Evolutionary conservation across 2,797 vertebrate genomes (phyloP).

Genomic region (Rhinella marina): DNA sequence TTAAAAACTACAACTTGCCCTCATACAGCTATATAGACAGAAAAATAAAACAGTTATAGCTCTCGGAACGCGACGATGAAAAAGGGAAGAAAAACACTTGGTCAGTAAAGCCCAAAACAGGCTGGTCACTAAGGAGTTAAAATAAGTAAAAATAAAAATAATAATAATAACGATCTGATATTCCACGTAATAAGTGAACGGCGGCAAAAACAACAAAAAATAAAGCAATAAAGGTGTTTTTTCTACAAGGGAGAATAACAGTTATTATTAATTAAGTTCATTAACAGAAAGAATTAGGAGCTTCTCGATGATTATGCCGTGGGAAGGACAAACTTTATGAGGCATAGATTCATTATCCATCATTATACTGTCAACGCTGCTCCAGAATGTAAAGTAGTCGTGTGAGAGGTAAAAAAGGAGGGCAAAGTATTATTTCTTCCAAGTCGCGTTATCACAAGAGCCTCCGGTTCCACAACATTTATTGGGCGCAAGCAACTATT

Average conservation of each 20-base stretch:
- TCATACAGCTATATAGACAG: too few species aligned
- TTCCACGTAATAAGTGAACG: background rate
- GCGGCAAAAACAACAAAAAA: background rate
- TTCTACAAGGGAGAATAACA: background rate
- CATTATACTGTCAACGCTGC: slow-evolving; percentile 22
- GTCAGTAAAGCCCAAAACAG: too few species aligned
- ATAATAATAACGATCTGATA: background rate
- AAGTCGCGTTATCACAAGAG: background rate
- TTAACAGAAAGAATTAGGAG: slow-evolving; percentile 39
- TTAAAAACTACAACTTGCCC: too few species aligned
- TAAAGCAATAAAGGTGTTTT: background rate
- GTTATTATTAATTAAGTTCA: slow-evolving; percentile 34
- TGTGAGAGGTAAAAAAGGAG: background rate
- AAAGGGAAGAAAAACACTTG: too few species aligned
- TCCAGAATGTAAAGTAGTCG: slow-evolving; percentile 18
- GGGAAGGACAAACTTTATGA: slow-evolving; percentile 59
- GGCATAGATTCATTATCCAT: slow-evolving; percentile 46
- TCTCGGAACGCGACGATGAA: too few species aligned
- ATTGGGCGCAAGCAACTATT: background rate
- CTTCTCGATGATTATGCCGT: slow-evolving; percentile 24
- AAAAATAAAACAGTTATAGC: too few species aligned
- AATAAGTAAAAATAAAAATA: background rate
- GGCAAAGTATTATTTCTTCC: background rate
- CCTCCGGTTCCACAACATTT: background rate
- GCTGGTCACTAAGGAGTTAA: too few species aligned